Evolutionary conservation across 2,888 invertebrate species (phyloP).

Genomic region (Leucoma salicis): DNA sequence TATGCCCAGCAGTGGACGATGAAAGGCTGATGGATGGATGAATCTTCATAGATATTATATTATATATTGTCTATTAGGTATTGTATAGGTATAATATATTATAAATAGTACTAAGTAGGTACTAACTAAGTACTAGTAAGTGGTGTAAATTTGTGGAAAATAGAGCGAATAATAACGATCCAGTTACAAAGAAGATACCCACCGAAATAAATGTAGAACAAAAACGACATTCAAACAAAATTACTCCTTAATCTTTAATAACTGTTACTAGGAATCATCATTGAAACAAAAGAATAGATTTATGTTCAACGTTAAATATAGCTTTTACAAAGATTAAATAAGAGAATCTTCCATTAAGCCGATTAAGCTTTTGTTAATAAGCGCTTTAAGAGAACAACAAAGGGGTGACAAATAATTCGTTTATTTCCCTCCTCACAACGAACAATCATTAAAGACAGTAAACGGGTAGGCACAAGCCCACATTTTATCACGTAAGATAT

Average conservation of each 20-base stretch:
- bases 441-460: conserved; percentile 41
- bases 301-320: conserved; percentile 55
- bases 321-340: conserved; percentile 64
- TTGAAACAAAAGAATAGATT: conserved; percentile 54
- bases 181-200: not conserved
- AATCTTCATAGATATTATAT: too few relatives aligned
- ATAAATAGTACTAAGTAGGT: too few relatives aligned
- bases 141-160: too few relatives aligned
- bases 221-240: conserved; percentile 2
- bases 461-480: too few relatives aligned
- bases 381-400: conserved; percentile 57
- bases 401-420: conserved; percentile 72
- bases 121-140: too few relatives aligned
- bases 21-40: too few relatives aligned
- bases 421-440: conserved; percentile 49
- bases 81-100: too few relatives aligned
- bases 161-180: not conserved
- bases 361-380: conserved; percentile 75
- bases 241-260: conserved; percentile 18
- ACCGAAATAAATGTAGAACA: conserved; percentile 1
- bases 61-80: too few relatives aligned
- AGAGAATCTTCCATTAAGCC: conserved; percentile 62
- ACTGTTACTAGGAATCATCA: conserved; percentile 32
- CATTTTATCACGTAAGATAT: too few relatives aligned
- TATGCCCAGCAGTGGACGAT: too few relatives aligned